phyloP scores from a whole-genome alignment of 2,797 vertebrate species.

The Micromesistius poutassou region DNA sequence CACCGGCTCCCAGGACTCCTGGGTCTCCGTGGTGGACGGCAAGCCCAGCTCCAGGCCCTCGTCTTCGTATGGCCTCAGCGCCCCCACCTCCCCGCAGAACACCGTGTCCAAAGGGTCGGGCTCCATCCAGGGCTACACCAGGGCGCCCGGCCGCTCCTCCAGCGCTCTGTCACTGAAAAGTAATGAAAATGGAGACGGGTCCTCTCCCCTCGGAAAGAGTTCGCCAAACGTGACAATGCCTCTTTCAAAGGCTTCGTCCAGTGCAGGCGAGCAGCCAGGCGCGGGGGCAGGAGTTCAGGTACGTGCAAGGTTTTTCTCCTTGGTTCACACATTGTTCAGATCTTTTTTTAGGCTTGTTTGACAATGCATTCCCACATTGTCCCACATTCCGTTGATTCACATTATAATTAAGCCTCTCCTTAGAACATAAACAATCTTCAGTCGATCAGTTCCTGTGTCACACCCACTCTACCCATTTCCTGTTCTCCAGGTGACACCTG shows the following conservation, averaged over 20 bases:
- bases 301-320: background rate
- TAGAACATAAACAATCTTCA: background rate
- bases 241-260: constrained; percentile 44
- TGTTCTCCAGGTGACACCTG: constrained; percentile 83
- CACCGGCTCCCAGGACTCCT: constrained; percentile 42
- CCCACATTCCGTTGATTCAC: background rate
- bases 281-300: constrained; percentile 65
- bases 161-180: constrained; percentile 43
- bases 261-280: constrained; percentile 40
- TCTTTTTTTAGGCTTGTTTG: background rate
- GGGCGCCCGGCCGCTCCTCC: constrained; percentile 45
- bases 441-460: background rate
- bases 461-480: constrained; percentile 28
- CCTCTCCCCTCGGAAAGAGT: constrained; percentile 39
- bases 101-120: constrained; percentile 50
- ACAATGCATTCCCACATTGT: background rate
- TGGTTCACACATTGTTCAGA: background rate
- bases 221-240: constrained; percentile 41
- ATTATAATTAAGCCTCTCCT: background rate
- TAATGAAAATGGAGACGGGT: constrained; percentile 42
- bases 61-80: constrained; percentile 51
- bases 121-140: constrained; percentile 58
- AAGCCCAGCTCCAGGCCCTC: constrained; percentile 47
- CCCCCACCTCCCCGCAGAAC: constrained; percentile 66
- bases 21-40: constrained; percentile 48